Evolutionary conservation across 1,140 invertebrate genomes (phyloP).

Genomic region (Drosophila hydei): DNA sequence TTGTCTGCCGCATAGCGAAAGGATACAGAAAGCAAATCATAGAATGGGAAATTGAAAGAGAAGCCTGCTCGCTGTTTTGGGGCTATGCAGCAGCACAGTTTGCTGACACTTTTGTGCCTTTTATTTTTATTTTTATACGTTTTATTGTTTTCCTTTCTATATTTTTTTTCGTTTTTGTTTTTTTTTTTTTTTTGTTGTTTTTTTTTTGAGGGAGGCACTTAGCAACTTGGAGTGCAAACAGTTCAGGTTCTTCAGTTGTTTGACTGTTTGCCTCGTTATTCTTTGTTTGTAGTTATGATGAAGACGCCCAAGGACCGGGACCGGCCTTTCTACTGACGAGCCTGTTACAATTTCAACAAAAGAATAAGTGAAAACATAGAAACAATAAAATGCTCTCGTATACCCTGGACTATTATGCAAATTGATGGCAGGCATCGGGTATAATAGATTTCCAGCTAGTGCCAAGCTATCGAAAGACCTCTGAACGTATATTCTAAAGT

Average conservation of each 20-base stretch:
- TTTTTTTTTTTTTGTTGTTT: slow-evolving; percentile 29
- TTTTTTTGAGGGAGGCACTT: slow-evolving; percentile 41
- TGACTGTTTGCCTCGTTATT: slow-evolving; percentile 51
- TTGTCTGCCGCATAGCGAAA: background rate
- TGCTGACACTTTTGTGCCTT: slow-evolving; percentile 58
- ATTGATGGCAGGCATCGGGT: background rate
- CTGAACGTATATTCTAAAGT: too few species aligned
- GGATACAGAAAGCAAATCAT: background rate
- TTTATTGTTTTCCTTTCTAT: slow-evolving; percentile 6
- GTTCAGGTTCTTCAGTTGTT: slow-evolving; percentile 51
- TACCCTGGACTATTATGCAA: slow-evolving; percentile 15
- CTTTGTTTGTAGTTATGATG: slow-evolving; percentile 70
- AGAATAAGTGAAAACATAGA: slow-evolving; percentile 61
- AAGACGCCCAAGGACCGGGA: slow-evolving; percentile 47
- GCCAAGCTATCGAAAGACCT: too few species aligned
- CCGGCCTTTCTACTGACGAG: slow-evolving; percentile 4
- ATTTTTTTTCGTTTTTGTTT: slow-evolving; percentile 10
- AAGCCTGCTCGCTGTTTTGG: background rate
- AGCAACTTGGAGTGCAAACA: slow-evolving; percentile 62
- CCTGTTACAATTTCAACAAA: slow-evolving; percentile 67
- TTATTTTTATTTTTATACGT: slow-evolving; percentile 8
- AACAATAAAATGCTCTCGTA: slow-evolving; percentile 50
- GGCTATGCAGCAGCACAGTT: slow-evolving; percentile 25
- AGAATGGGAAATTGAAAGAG: slow-evolving; percentile 2
- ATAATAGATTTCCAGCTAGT: too few species aligned